Evolutionary conservation across 2,888 invertebrate species (phyloP).

Genomic region (Myathropa florea): DNA sequence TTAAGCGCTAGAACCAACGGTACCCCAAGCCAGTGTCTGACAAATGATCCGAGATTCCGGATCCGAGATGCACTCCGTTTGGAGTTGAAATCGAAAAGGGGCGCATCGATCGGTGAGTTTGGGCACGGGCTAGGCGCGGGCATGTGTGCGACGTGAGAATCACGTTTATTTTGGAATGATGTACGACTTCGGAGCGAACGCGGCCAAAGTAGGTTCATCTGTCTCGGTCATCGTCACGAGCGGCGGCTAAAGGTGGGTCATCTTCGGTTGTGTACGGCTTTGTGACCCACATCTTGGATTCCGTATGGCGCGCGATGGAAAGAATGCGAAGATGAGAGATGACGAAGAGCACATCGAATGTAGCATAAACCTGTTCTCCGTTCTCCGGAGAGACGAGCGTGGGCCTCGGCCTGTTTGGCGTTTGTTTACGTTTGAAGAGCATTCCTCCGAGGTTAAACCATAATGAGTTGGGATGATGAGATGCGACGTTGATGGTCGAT

Average conservation of each 20-base stretch:
- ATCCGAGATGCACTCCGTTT: neutral
- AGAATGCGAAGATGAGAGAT: constrained; percentile 8
- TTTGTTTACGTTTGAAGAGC: neutral
- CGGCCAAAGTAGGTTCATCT: too few species aligned
- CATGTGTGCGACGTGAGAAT: neutral
- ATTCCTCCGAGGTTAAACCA: neutral
- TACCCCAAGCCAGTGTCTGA: neutral
- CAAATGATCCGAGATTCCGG: constrained; percentile 10
- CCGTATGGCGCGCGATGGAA: constrained; percentile 12
- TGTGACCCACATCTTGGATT: constrained; percentile 56
- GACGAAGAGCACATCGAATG: neutral
- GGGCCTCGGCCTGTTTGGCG: neutral
- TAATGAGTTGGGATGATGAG: neutral
- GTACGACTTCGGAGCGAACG: neutral
- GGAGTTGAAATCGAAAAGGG: constrained; percentile 15
- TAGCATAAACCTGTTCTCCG: constrained; percentile 38
- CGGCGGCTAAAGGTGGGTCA: constrained; percentile 50
- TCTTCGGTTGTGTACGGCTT: constrained; percentile 50
- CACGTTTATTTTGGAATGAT: neutral
- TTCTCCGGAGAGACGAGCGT: neutral
- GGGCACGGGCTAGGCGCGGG: neutral
- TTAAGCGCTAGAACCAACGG: constrained; percentile 34
- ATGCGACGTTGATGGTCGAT: neutral
- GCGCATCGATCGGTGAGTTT: constrained; percentile 4
- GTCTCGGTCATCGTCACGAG: constrained; percentile 34